Base-by-base conservation (phyloP, 1,140 invertebrate species). In the Globodera ellingtonae region DNA sequence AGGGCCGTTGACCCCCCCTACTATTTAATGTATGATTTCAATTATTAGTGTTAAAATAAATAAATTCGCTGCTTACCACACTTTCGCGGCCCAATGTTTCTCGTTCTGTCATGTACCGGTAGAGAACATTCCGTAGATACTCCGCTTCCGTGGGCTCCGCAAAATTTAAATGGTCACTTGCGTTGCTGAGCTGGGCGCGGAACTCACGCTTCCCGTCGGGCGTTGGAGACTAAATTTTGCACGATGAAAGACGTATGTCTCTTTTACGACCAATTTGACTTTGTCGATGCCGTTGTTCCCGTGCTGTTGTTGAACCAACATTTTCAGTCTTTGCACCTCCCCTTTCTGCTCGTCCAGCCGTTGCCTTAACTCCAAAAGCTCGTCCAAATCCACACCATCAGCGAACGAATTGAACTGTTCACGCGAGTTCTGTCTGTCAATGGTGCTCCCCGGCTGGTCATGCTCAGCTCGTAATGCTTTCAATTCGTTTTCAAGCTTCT, bases 61-160 rank as follows among this genome's bases (percentile, higher is more conserved):
- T 35, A 3, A 35, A 35, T 35, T 35, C 35, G 35, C 35, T 48
- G 65, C 65, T 35, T 65, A 80, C 79, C 79, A 80, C 79, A 75
- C 70, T 80, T n/a, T 81, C 80, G 46, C 74, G 71, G 18, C 80
- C 79, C 44, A 81, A 66, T 44, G 56, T 71, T 81, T 81, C 80
- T 7, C 80, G 79, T 66, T 81, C 79, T n/a, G 72, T 81, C 80
- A 81, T 81, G 66, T 81, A 81, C 0, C 76, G 80, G 48, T 72
- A 81, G 46, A 81, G 79, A n/a, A 81, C 80, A 47, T 81, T 81
- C 9, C 74, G 77, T 21, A 81, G 72, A 73, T 81, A 81, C 62
- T 80, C 79, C 50, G 79, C 79, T 50, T 80, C 79, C 8, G 79
- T 80, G 2, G 79, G 79, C 69, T 80, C 62, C 50, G 79, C 79